phyloP scores from a whole-genome alignment of 2,888 invertebrate genomes.

The Nezara viridula region DNA sequence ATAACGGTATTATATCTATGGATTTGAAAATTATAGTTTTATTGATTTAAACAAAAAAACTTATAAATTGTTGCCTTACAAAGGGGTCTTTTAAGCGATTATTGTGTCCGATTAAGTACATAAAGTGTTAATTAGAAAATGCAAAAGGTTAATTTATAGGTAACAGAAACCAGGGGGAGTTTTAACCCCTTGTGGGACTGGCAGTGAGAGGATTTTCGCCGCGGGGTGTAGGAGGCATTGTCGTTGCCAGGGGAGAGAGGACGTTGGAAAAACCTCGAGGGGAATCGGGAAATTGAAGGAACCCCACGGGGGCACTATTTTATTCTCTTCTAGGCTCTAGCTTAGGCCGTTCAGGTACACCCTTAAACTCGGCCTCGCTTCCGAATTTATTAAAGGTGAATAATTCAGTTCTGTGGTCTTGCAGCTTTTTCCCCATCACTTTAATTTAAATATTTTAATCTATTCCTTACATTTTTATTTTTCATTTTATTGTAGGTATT shows the following conservation, averaged over 20 bases:
- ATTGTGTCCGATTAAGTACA: no score
- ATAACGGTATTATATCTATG: no score
- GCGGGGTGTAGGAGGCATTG: not conserved
- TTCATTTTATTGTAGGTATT: not conserved
- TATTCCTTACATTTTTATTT: not conserved
- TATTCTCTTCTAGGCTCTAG: slow-evolving; percentile 48
- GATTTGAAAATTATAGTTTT: no score
- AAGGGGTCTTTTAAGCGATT: no score
- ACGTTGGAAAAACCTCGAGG: slow-evolving; percentile 46
- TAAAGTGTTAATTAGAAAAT: not conserved
- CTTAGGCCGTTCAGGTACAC: slow-evolving; percentile 9
- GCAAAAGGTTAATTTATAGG: not conserved
- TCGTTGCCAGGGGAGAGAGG: not conserved
- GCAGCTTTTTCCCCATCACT: not conserved
- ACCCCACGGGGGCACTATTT: slow-evolving; percentile 17
- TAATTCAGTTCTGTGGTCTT: not conserved
- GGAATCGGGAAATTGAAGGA: slow-evolving; percentile 39
- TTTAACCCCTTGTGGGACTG: not conserved
- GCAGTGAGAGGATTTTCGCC: not conserved
- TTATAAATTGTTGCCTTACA: no score
- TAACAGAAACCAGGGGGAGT: not conserved
- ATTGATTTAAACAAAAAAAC: no score
- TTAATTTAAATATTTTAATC: slow-evolving; percentile 22
- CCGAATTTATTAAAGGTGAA: slow-evolving; percentile 44
- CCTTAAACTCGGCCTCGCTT: not conserved